phyloP scores from a whole-genome alignment of 2,888 invertebrate genomes.

The Cephus runcator region DNA sequence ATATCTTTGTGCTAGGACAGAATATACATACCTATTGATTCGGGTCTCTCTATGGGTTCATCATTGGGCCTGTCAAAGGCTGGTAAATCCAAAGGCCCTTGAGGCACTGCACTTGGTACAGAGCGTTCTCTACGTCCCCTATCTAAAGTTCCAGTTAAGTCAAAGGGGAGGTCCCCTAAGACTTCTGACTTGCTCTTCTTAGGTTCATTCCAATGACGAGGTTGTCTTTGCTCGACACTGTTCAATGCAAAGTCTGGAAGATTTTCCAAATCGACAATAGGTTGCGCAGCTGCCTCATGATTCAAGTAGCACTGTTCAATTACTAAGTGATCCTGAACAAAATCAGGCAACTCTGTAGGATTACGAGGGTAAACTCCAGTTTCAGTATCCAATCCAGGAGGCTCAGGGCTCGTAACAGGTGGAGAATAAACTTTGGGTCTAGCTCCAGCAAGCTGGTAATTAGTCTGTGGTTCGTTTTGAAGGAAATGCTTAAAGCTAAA shows the following conservation, averaged over 20 bases:
- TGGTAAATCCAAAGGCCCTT: slow-evolving; percentile 42
- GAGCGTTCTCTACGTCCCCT: slow-evolving; percentile 32
- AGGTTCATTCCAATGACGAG: slow-evolving; percentile 13
- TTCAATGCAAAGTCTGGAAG: slow-evolving; percentile 76
- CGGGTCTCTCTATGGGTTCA: slow-evolving; percentile 37
- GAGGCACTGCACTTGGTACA: slow-evolving; percentile 14
- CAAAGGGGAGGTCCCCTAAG: slow-evolving; percentile 43
- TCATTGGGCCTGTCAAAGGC: slow-evolving; percentile 33
- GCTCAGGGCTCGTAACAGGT: slow-evolving; percentile 63
- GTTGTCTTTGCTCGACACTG: slow-evolving; percentile 56
- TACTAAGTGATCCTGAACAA: slow-evolving; percentile 89
- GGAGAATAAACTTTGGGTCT: slow-evolving; percentile 77
- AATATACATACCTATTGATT: slow-evolving; percentile 40
- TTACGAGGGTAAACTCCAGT: slow-evolving; percentile 67
- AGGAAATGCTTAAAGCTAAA: slow-evolving; percentile 89
- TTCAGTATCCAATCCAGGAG: slow-evolving; percentile 68
- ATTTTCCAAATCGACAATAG: slow-evolving; percentile 73
- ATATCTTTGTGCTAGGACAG: background rate
- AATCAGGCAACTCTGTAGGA: slow-evolving; percentile 82
- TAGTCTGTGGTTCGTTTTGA: slow-evolving; percentile 73
- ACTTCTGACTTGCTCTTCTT: slow-evolving; percentile 24
- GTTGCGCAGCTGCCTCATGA: slow-evolving; percentile 51
- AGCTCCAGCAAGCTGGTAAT: slow-evolving; percentile 78
- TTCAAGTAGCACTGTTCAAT: slow-evolving; percentile 80
- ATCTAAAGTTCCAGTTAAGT: slow-evolving; percentile 47